Evolutionary conservation across 2,888 invertebrate genomes (phyloP).

Genomic region (Idaea dimidiata): DNA sequence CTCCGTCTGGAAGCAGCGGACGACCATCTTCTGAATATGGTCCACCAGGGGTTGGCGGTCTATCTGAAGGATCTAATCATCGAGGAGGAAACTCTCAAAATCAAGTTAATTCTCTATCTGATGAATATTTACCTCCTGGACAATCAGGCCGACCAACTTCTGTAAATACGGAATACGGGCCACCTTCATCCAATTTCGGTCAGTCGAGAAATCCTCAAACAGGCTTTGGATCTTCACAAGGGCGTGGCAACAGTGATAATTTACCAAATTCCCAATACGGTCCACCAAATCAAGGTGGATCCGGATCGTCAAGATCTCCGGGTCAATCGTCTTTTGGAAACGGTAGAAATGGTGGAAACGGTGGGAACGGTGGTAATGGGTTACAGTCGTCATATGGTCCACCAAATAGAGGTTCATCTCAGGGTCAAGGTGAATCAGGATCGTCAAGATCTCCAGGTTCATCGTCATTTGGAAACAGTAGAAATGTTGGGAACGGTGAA

Average conservation of each 20-base stretch:
- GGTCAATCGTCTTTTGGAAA: slow-evolving; percentile 36
- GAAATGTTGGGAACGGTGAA: slow-evolving; percentile 26
- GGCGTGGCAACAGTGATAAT: slow-evolving; percentile 27
- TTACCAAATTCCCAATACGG: slow-evolving; percentile 56
- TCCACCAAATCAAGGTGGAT: slow-evolving; percentile 45
- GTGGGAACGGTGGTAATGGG: no score
- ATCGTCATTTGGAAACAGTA: slow-evolving; percentile 34
- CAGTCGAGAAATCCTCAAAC: slow-evolving; percentile 37
- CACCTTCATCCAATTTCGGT: slow-evolving; percentile 39
- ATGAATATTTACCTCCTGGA: slow-evolving; percentile 53
- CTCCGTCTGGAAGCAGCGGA: slow-evolving; percentile 72
- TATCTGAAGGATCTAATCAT: slow-evolving; percentile 27
- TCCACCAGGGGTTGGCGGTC: slow-evolving; percentile 42
- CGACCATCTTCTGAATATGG: slow-evolving; percentile 63
- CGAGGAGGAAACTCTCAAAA: slow-evolving; percentile 29
- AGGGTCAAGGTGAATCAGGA: slow-evolving; percentile 32
- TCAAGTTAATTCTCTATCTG: slow-evolving; percentile 39
- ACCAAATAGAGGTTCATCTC: slow-evolving; percentile 38
- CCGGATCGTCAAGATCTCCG: slow-evolving; percentile 25
- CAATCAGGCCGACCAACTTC: slow-evolving; percentile 36
- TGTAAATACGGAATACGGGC: slow-evolving; percentile 54
- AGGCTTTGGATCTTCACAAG: slow-evolving; percentile 40
- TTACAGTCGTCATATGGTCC: slow-evolving; percentile 49
- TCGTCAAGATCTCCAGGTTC: slow-evolving; percentile 30
- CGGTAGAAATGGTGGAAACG: slow-evolving; percentile 24